Conservation (phyloP, 2,888 invertebrate genomes). For the Arctia plantaginis region DNA sequence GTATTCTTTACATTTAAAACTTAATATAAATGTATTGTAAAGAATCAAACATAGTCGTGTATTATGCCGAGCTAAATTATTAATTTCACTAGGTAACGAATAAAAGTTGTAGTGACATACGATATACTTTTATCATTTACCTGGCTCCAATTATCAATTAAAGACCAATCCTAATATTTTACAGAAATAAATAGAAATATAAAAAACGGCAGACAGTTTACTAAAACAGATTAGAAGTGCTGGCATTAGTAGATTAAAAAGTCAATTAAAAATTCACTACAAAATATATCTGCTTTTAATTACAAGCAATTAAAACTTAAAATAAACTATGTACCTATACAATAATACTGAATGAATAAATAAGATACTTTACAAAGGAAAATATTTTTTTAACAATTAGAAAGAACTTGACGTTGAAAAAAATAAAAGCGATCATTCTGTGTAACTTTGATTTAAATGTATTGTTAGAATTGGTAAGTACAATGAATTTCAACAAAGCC, state of each 20-base stretch:
- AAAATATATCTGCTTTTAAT: neutral
- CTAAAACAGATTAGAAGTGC: neutral
- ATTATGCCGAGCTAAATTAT: neutral
- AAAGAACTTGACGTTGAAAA: neutral
- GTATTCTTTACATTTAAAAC: neutral
- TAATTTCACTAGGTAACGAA: constrained; percentile 25
- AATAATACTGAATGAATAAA: neutral
- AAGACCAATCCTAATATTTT: constrained; percentile 25
- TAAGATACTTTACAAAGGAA: neutral
- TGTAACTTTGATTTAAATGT: neutral
- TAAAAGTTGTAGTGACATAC: constrained; percentile 42
- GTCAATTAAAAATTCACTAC: neutral
- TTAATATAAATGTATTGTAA: neutral
- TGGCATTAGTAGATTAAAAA: neutral
- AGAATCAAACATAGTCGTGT: neutral
- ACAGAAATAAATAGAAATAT: constrained; percentile 30
- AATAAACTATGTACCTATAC: neutral
- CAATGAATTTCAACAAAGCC: neutral
- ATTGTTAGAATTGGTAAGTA: neutral
- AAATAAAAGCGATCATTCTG: too few species aligned
- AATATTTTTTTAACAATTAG: neutral
- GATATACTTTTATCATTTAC: too few species aligned
- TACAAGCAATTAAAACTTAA: neutral
- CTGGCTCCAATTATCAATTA: too few species aligned
- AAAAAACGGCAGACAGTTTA: constrained; percentile 39